Percentiles rank a stretch among this genome's conserved stretches.
phyloP scores from a whole-genome alignment of 2,888 invertebrate species.

The Allygus modestus region DNA sequence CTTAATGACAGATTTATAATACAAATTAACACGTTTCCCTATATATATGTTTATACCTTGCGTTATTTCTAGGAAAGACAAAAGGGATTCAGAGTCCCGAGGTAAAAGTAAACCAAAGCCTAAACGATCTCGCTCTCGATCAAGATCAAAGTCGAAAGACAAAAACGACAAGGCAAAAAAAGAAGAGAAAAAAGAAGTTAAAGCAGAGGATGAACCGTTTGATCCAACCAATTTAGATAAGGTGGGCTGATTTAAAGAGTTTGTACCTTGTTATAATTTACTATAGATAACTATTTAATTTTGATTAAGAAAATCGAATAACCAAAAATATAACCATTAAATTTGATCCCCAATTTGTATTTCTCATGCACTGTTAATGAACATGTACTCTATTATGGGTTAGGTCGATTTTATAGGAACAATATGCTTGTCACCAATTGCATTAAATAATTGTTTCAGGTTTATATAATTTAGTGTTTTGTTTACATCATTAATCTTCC shows the following conservation, averaged over 20 bases:
- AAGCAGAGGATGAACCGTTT: conserved; percentile 81
- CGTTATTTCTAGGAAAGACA: conserved; percentile 71
- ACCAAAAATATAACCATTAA: too few relatives aligned
- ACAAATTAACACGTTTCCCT: too few relatives aligned
- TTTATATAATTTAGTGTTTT: not conserved
- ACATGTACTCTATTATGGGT: not conserved
- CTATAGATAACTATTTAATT: too few relatives aligned
- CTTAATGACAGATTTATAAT: too few relatives aligned
- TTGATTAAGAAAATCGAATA: too few relatives aligned
- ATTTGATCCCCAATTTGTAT: too few relatives aligned
- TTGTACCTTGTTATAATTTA: not conserved
- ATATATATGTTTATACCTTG: too few relatives aligned
- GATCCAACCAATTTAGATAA: conserved; percentile 87
- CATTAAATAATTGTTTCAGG: not conserved
- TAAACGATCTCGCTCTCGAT: conserved; percentile 71
- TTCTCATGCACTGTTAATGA: too few relatives aligned
- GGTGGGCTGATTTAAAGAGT: conserved; percentile 74
- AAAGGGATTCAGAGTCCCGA: conserved; percentile 70
- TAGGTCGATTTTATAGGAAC: not conserved
- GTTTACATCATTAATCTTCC: conserved; percentile 17
- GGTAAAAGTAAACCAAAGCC: conserved; percentile 63
- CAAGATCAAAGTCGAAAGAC: conserved; percentile 72
- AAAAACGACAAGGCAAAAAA: conserved; percentile 71
- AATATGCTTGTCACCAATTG: conserved; percentile 51
- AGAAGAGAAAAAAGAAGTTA: conserved; percentile 75